phyloP scores from a whole-genome alignment of 2,797 vertebrate genomes.

The Poliocrania exsul region DNA sequence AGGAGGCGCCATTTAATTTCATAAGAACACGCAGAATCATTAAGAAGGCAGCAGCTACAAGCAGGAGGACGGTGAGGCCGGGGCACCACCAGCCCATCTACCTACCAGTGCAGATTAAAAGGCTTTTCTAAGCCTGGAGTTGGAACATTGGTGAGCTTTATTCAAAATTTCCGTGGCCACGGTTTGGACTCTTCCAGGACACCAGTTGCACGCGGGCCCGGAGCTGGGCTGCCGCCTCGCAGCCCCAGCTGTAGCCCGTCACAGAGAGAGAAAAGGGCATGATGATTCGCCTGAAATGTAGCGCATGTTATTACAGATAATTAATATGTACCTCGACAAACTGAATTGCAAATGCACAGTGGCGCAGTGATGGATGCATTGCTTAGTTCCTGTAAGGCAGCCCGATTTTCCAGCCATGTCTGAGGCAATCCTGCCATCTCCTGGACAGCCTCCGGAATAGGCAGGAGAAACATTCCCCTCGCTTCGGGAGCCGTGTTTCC shows the following conservation, averaged over 20 bases:
- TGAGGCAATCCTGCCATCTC: slow-evolving; percentile 78
- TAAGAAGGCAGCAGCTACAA: not conserved
- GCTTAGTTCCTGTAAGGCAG: not conserved
- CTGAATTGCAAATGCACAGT: not conserved
- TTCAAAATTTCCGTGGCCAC: not conserved
- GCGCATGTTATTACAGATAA: not conserved
- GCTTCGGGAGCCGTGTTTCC: not conserved
- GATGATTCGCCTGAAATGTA: rapidly evolving
- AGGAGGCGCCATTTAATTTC: slow-evolving; percentile 6
- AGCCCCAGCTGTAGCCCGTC: not conserved
- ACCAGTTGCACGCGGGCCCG: rapidly evolving
- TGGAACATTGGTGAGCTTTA: not conserved
- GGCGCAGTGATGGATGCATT: not conserved
- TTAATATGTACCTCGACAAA: not conserved
- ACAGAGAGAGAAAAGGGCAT: not conserved
- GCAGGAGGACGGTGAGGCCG: not conserved
- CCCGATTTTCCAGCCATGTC: not conserved
- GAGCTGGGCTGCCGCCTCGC: not conserved
- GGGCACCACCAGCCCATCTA: not conserved
- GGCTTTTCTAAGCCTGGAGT: not conserved
- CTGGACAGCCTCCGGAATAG: slow-evolving; percentile 69
- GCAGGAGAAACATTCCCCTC: not conserved
- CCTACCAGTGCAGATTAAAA: not conserved
- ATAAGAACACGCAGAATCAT: not conserved
- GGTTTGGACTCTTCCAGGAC: not conserved